Evolutionary conservation across 2,888 invertebrate genomes (phyloP), one percentile per base, ranked within the genome.

Genomic region (Catotricha subobsoleta): DNA sequence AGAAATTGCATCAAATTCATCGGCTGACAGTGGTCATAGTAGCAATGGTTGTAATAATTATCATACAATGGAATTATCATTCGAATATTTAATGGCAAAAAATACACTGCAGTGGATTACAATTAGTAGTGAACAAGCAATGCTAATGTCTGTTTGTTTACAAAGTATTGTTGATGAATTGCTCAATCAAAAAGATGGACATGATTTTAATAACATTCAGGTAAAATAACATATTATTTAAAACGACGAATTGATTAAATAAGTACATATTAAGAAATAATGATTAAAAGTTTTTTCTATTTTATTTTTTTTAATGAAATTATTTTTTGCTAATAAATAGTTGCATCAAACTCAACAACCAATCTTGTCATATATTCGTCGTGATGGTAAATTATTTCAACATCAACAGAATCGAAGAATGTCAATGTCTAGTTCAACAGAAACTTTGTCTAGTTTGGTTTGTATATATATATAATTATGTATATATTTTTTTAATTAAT

Each of bases 101-200:
- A 88, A 94, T 57, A 80, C 81, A 48, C 68, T 97, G 45, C 80
- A 88, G 55, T 95, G 95, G 95, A 80, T 97, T 47, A 90, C 88
- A 18, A 73, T 97, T 50, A 71, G 76, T 41, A 92, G 90, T 49
- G 80, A 86, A 48, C 84, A 88, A 64, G 88, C 94, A 1, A 92
- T 95, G 58, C 72, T 97, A 46, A 88, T 98, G 72, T 94, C 94
- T 23, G 82, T 92, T 43, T 91, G 91, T 57, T 68, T 98, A 43
- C 86, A 94, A 69, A 81, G 86, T 6, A 88, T 97, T 73, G 95
- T 97, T 1, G 90, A 94, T 55, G 95, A 97, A 60, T 66, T 97
- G 50, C 67, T 83, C 60, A 67, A 79, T 38, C 80, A 80, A 58
- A 79, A 76, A 54, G 72, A 69, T 53, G 77, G 74, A 19, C 58